These are phyloP conservation scores for Fringilla coelebs DNA, from an alignment of 2,797 vertebrate species.

Conservation along the genomic window DNA sequence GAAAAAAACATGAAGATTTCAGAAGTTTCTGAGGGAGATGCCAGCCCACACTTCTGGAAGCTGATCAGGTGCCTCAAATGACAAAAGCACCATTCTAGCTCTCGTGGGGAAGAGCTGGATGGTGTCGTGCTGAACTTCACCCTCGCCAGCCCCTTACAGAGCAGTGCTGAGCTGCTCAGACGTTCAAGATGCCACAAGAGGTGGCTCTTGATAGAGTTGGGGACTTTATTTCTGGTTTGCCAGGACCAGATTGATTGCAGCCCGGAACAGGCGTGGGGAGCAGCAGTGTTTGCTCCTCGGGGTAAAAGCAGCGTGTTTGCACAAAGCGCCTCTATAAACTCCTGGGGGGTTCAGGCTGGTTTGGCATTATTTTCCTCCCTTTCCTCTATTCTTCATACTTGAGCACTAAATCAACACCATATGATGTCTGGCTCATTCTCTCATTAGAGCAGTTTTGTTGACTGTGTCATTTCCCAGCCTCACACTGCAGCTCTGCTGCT, in stretches of 20 bases:
- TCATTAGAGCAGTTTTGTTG: neutral
- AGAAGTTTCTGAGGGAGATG: accelerated
- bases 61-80: neutral
- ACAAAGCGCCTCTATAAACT: neutral
- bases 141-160: neutral
- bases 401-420: constrained; percentile 15
- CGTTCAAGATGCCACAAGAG: neutral
- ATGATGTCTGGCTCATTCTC: constrained; percentile 13
- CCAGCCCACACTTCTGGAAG: accelerated
- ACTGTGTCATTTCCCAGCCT: neutral
- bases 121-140: accelerated
- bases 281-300: accelerated
- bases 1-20: neutral
- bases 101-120: neutral
- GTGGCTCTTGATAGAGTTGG: neutral
- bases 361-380: neutral
- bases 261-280: accelerated
- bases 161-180: neutral
- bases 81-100: neutral
- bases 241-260: neutral
- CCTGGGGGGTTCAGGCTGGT: neutral
- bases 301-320: neutral
- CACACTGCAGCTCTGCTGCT: neutral
- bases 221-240: neutral
- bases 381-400: neutral